Percentiles rank a stretch among this genome's conserved stretches.
Conservation (phyloP, 2,113 vertebrate genomes). For the Melanotaenia duboulayi region DNA sequence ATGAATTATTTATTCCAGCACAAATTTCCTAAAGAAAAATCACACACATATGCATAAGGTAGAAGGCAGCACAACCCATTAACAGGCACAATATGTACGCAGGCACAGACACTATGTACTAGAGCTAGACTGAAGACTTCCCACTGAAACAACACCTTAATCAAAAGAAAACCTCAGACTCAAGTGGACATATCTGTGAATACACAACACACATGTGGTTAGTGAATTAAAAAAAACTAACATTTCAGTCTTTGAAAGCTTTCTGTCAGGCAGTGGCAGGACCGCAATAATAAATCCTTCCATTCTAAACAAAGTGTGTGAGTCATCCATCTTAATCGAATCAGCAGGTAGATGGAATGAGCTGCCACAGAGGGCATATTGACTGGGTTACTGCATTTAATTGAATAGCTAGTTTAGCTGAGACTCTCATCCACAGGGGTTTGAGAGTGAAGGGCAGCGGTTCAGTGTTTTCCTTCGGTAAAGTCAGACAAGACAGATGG, state of each 20-base stretch:
- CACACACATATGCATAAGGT: neutral
- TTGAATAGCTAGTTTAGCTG: constrained; percentile 40
- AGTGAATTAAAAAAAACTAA: neutral
- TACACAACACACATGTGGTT: neutral
- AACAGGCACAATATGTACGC: neutral
- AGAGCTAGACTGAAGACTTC: neutral
- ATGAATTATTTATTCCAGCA: neutral
- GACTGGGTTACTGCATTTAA: constrained; percentile 47
- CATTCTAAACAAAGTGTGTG: constrained; percentile 49
- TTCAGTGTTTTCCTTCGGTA: constrained; percentile 22
- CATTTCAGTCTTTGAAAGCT: constrained; percentile 21
- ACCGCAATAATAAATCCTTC: constrained; percentile 37
- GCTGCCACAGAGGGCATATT: constrained; percentile 41
- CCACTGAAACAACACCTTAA: neutral
- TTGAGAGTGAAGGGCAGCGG: constrained; percentile 31
- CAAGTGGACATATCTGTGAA: neutral
- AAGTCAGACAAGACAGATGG: constrained; percentile 31
- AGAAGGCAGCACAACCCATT: neutral
- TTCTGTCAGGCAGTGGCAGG: constrained; percentile 31
- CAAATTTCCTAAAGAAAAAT: neutral
- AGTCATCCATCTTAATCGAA: constrained; percentile 63
- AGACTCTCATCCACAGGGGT: constrained; percentile 17
- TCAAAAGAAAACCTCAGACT: neutral
- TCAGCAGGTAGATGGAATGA: constrained; percentile 57
- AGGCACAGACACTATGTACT: neutral